Percentiles rank a stretch among this genome's conserved stretches.
phyloP scores from a whole-genome alignment of 1,140 invertebrate genomes.

The Lasioglossum baleicum region DNA sequence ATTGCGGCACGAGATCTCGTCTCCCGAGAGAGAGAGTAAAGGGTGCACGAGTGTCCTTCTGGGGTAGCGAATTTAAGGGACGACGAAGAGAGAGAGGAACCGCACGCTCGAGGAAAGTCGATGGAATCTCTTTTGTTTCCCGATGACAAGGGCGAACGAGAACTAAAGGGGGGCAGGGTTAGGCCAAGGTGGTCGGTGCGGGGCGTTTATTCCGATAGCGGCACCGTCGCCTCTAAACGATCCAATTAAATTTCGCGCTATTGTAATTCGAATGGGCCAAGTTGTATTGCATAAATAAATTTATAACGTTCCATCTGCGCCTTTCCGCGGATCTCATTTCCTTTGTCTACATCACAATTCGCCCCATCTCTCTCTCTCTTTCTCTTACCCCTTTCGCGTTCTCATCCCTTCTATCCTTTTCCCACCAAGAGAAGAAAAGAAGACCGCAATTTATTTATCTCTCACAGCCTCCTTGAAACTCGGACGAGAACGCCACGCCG shows the following conservation, averaged over 20 bases:
- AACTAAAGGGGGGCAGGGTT: slow-evolving; percentile 26
- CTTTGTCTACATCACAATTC: slow-evolving; percentile 56
- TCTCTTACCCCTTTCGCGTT: not conserved
- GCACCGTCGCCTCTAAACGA: slow-evolving; percentile 58
- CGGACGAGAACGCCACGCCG: not conserved
- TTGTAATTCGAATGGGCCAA: slow-evolving; percentile 65
- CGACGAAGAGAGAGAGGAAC: slow-evolving; percentile 28
- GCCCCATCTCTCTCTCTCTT: not conserved
- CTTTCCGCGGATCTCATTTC: slow-evolving; percentile 56
- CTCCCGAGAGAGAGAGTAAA: slow-evolving; percentile 29
- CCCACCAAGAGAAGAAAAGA: slow-evolving; percentile 1
- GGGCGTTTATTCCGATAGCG: slow-evolving; percentile 54
- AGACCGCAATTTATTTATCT: slow-evolving; percentile 60
- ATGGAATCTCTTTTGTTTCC: slow-evolving; percentile 57
- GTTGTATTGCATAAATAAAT: slow-evolving; percentile 68
- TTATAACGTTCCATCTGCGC: slow-evolving; percentile 63
- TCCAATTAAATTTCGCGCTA: slow-evolving; percentile 68
- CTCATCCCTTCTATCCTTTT: not conserved
- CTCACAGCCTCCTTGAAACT: not conserved
- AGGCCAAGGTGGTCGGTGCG: slow-evolving; percentile 3
- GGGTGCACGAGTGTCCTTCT: slow-evolving; percentile 45
- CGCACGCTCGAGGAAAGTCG: slow-evolving; percentile 45
- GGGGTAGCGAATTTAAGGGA: slow-evolving; percentile 29
- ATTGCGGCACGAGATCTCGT: slow-evolving; percentile 1
- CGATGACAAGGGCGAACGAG: slow-evolving; percentile 32